Evolutionary conservation across 2,113 vertebrate species (phyloP).

Genomic region (Cettia cetti): DNA sequence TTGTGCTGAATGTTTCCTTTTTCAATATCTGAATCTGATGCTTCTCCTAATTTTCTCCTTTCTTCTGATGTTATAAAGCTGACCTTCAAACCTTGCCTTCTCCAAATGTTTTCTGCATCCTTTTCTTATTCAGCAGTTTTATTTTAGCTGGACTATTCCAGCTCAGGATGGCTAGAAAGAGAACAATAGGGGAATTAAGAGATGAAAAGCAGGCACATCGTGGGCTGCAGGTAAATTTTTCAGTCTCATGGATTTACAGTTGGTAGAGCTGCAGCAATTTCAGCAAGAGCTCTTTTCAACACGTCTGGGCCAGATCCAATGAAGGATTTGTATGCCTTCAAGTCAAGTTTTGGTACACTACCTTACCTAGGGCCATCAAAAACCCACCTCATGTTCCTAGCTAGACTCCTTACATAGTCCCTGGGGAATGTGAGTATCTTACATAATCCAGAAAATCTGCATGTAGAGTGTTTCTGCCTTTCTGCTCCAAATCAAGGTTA

Average conservation of each 20-base stretch:
- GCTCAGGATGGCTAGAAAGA: slow-evolving; percentile 77
- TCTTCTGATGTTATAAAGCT: slow-evolving; percentile 66
- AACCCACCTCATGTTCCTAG: background rate
- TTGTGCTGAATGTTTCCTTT: slow-evolving; percentile 34
- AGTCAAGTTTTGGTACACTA: background rate
- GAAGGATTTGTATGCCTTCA: slow-evolving; percentile 20
- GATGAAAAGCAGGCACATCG: slow-evolving; percentile 73
- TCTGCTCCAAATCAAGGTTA: background rate
- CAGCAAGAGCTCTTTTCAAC: slow-evolving; percentile 35
- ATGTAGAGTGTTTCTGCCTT: background rate
- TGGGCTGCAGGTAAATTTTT: slow-evolving; percentile 76
- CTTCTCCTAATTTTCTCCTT: slow-evolving; percentile 69
- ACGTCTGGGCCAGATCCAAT: slow-evolving; percentile 57
- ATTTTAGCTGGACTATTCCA: slow-evolving; percentile 77
- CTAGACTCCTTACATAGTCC: background rate
- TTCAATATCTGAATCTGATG: slow-evolving; percentile 56
- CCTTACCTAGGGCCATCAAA: background rate
- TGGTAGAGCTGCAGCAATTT: slow-evolving; percentile 51
- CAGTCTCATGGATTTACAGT: slow-evolving; percentile 55
- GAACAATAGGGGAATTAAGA: slow-evolving; percentile 75
- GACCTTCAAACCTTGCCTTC: slow-evolving; percentile 67
- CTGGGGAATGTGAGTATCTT: background rate
- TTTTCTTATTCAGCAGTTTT: slow-evolving; percentile 74
- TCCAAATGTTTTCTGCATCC: slow-evolving; percentile 73
- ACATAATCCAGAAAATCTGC: background rate